phyloP scores from a whole-genome alignment of 2,888 invertebrate species.

The Malthinus flaveolus region DNA sequence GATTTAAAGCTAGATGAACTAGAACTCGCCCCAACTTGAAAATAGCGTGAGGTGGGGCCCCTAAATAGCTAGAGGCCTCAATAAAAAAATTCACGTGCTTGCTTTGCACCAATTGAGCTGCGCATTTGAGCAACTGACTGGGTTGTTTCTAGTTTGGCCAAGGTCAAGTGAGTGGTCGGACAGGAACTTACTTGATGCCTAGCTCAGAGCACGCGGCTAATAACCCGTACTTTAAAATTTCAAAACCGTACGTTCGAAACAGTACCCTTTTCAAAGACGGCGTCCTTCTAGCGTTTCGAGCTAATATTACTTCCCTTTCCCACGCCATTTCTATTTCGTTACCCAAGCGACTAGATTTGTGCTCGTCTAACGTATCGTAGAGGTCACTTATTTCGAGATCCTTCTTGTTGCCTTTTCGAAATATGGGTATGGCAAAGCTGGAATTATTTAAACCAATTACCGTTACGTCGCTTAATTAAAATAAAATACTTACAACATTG shows the following conservation, averaged over 20 bases:
- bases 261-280: constrained; percentile 3
- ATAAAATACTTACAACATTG: constrained; percentile 2
- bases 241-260: neutral
- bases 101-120: no score
- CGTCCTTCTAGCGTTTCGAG: neutral
- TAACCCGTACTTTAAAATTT: neutral
- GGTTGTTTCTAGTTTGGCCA: no score
- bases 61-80: no score
- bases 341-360: neutral
- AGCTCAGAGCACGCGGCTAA: constrained; percentile 6
- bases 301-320: constrained; percentile 1
- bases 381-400: constrained; percentile 2
- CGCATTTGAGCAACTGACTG: no score
- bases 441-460: neutral
- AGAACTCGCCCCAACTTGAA: no score
- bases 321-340: constrained; percentile 4
- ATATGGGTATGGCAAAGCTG: constrained; percentile 4
- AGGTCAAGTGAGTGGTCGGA: no score
- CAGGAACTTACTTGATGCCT: constrained; percentile 3
- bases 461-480: neutral
- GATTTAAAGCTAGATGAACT: no score
- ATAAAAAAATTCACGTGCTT: no score
- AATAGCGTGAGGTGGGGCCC: no score
- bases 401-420: constrained; percentile 1
- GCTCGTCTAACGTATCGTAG: constrained; percentile 4